A percentile compares a stretch with the other conserved stretches of the same genome.
phyloP scores from a whole-genome alignment of 2,113 vertebrate species.

The Canis aureus region DNA sequence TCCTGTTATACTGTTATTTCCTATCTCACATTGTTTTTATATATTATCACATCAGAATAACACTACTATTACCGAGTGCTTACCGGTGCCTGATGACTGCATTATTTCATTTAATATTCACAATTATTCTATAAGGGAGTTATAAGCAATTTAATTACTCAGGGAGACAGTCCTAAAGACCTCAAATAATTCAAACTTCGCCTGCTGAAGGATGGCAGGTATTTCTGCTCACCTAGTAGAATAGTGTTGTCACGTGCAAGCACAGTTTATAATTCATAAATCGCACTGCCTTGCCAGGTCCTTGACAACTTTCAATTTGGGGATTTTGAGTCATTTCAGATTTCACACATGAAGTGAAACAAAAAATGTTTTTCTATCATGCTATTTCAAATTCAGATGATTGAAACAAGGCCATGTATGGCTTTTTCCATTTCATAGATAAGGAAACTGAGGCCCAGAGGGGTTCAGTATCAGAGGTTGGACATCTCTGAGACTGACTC shows the following conservation, averaged over 20 bases:
- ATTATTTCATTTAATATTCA: background rate
- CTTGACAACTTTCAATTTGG: background rate
- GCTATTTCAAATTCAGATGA: background rate
- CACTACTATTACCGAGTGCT: background rate
- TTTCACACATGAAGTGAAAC: background rate
- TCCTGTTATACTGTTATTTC: background rate
- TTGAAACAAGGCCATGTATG: background rate
- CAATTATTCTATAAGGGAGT: background rate
- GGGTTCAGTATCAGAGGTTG: background rate
- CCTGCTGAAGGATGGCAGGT: background rate
- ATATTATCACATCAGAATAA: background rate
- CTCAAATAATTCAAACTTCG: background rate
- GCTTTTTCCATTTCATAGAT: background rate
- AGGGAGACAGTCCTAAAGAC: slow-evolving; percentile 15
- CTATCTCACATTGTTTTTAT: background rate
- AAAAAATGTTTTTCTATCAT: background rate
- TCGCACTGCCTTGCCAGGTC: background rate
- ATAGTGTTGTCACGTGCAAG: background rate
- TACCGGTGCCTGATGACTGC: background rate
- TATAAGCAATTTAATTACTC: background rate
- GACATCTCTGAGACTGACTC: background rate
- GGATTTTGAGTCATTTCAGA: background rate
- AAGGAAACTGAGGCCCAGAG: background rate
- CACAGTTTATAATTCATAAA: background rate
- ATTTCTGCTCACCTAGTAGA: background rate